Evolutionary conservation across 2,888 invertebrate species (phyloP), one percentile per base, ranked within the genome.

Genomic region (Tetropium fuscum): DNA sequence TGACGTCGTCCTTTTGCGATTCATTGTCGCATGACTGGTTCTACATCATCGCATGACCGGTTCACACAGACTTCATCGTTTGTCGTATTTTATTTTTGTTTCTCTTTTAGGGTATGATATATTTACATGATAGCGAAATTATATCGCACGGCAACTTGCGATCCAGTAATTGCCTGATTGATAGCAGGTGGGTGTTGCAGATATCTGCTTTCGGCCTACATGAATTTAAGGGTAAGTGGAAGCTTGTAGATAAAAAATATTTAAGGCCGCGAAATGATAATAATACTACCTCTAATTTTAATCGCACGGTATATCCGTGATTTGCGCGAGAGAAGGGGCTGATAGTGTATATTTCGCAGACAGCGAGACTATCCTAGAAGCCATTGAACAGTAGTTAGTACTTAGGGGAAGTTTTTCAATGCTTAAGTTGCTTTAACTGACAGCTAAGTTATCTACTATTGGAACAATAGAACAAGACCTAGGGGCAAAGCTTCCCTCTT

Each of bases 161-260:
- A 34, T 94, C 94, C 0, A 92, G 91, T 69, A 95, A 95, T 80
- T 95, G 95, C 77, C 83, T 95, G 25, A 93, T 95, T 3, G 95
- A 95, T 80, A 92, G 92, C 64, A 84, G 95, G 66, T 95, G 95
- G 94, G 93, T 95, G n/a, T 84, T 95, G 43, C 93, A 95, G 82
- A 92, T 95, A 11, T 86, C 93, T 0, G 95, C 94, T 78, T 95
- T 93, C 79, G 95, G 95, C 6, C 83, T 95, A 3, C 91, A 94
- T 75, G 91, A 93, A 78, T 89, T 95, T 69, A 91, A 91, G 82
- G 87, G 88, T 88, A 68, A 81, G 58, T 53, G 4, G 19, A 19
- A 30, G 4, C n/a, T 18, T 8, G n/a, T 30, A 30, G 1, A 30
- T 8, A 11, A 11, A 11, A n/a, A 10, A 30, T n/a, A n/a, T n/a